A percentile compares a stretch with the other conserved stretches of the same genome.
phyloP scores from a whole-genome alignment of 1,140 invertebrate genomes.

The Polypedilum pembai region DNA sequence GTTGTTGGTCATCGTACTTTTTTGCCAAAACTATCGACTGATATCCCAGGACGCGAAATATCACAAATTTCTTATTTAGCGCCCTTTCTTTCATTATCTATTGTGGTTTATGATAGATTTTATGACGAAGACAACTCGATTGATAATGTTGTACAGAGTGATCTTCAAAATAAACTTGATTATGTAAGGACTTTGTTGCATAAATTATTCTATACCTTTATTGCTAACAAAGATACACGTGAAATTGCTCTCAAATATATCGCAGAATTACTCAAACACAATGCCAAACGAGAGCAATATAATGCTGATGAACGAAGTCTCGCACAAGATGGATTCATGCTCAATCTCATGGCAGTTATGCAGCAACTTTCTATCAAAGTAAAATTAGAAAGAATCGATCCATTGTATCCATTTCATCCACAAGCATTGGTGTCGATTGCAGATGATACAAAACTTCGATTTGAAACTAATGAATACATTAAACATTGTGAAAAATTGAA shows the following conservation, averaged over 20 bases:
- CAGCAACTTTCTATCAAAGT: slow-evolving; percentile 82
- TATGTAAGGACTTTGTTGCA: slow-evolving; percentile 63
- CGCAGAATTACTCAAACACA: slow-evolving; percentile 62
- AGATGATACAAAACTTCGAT: slow-evolving; percentile 79
- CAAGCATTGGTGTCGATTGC: slow-evolving; percentile 66
- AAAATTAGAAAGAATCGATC: slow-evolving; percentile 75
- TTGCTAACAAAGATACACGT: slow-evolving; percentile 68
- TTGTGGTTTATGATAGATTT: slow-evolving; percentile 57
- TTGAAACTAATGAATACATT: slow-evolving; percentile 67
- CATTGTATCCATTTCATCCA: slow-evolving; percentile 79
- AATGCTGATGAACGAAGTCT: slow-evolving; percentile 77
- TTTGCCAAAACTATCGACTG: slow-evolving; percentile 59
- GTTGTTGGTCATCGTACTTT: slow-evolving; percentile 69
- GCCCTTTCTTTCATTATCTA: slow-evolving; percentile 80
- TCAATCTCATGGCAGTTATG: slow-evolving; percentile 84
- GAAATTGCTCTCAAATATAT: slow-evolving; percentile 72
- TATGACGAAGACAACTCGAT: slow-evolving; percentile 35
- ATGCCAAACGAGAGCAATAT: slow-evolving; percentile 82
- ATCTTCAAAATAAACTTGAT: slow-evolving; percentile 64
- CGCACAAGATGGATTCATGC: slow-evolving; percentile 88
- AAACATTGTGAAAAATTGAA: slow-evolving; percentile 61
- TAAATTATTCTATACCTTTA: slow-evolving; percentile 73
- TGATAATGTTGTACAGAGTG: slow-evolving; percentile 54
- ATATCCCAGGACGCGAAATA: slow-evolving; percentile 69
- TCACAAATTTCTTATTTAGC: slow-evolving; percentile 76